Conservation (phyloP, 2,113 vertebrate species). For the Dromaius novaehollandiae region DNA sequence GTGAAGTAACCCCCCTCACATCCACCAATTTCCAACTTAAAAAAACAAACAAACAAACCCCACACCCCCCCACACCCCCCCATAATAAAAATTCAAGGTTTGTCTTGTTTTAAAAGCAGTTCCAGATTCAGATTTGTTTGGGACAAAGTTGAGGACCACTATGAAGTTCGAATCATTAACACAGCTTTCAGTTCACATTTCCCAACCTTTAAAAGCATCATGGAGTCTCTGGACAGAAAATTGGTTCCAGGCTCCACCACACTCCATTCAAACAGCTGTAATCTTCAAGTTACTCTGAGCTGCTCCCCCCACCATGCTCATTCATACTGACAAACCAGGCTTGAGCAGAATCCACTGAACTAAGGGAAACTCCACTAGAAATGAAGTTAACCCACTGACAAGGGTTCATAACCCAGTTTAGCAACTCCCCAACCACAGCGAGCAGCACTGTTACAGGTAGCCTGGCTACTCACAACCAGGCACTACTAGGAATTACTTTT, state of each 20-base stretch:
- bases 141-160: neutral
- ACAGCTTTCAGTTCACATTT: neutral
- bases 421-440: neutral
- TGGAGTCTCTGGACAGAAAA: neutral
- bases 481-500: neutral
- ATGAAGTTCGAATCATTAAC: neutral
- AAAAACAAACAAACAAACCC: neutral
- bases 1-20: neutral
- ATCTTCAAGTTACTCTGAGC: neutral
- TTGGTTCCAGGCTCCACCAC: neutral
- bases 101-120: neutral
- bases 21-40: neutral
- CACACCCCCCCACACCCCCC: neutral
- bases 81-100: neutral
- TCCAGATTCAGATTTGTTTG: neutral
- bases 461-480: neutral
- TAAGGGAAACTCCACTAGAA: neutral
- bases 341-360: neutral
- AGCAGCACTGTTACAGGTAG: neutral
- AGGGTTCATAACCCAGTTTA: neutral
- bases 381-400: neutral
- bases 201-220: neutral
- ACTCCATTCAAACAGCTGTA: neutral
- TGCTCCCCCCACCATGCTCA: neutral
- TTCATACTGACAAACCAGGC: neutral